Evolutionary conservation across 2,888 invertebrate genomes (phyloP), one percentile per base, ranked within the genome.

Genomic region (Brenthis daphne): DNA sequence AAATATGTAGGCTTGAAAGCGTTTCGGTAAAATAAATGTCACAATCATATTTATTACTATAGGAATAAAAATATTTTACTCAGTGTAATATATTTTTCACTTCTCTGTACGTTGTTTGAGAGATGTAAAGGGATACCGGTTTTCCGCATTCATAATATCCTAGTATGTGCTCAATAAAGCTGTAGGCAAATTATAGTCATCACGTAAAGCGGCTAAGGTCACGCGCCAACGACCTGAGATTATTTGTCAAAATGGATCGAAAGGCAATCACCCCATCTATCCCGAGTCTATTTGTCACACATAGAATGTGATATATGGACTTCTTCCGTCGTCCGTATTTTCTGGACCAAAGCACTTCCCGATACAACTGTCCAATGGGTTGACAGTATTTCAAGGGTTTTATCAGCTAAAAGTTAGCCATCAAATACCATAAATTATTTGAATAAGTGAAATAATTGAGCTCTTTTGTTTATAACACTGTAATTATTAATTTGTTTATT

Each of bases 281-380:
- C 87, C 88, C 85, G 85, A 84, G 86, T 88, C 90, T 90, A 91
- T 92, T 92, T 91, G 89, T 91, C 90, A 90, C 88, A 86, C 86
- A 90, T 88, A 90, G 87, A 88, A 88, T 86, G 87, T 90, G 90
- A 91, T 90, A 83, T 86, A 90, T 90, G 84, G 81, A 75, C 73
- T 73, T 77, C 82, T 79, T 82, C 77, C 80, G 80, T 79, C 82
- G 81, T 85, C 37, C 83, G 85, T 83, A 85, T 81, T 77, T 82
- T 80, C 65, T 69, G 69, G 76, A 43, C 79, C 73, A 72, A 70
- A 67, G 65, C 80, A 77, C 78, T 77, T 69, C 67, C 72, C 71
- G 73, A 71, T 73, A 76, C 72, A 24, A 58, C 50, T 53, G 37
- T 29, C 57, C 48, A 50, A 55, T 50, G 48, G 43, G 61, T 55